Conservation (phyloP, 1,140 invertebrate genomes). For the Drosophila setifemur region DNA sequence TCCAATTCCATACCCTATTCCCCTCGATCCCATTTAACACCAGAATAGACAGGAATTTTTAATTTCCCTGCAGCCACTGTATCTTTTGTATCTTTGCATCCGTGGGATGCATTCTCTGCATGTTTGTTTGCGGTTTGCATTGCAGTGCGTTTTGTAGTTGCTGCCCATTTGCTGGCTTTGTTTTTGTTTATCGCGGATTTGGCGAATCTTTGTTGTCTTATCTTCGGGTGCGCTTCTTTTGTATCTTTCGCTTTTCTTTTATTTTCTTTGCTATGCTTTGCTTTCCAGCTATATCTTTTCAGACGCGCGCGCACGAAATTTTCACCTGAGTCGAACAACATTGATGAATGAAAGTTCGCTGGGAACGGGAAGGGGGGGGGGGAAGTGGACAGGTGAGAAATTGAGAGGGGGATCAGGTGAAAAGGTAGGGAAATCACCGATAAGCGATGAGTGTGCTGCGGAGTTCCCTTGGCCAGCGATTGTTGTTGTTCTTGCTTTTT, state of each 20-base stretch:
- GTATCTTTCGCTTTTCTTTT: background rate
- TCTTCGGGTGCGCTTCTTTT: slow-evolving; percentile 22
- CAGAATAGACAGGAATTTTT: no score
- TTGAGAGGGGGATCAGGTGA: background rate
- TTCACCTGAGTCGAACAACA: slow-evolving; percentile 42
- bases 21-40: no score
- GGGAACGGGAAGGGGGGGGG: background rate
- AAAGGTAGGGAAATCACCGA: slow-evolving; percentile 18
- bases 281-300: no score
- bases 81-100: slow-evolving; percentile 26
- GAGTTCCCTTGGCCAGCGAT: slow-evolving; percentile 64
- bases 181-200: slow-evolving; percentile 62
- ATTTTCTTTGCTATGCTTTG: slow-evolving; percentile 49
- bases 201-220: slow-evolving; percentile 43
- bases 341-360: slow-evolving; percentile 64
- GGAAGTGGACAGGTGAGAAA: background rate
- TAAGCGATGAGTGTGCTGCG: slow-evolving; percentile 57
- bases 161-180: slow-evolving; percentile 23
- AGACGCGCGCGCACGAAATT: slow-evolving; percentile 65
- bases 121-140: slow-evolving; percentile 39
- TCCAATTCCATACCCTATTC: no score
- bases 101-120: slow-evolving; percentile 34
- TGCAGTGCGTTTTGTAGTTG: slow-evolving; percentile 31
- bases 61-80: slow-evolving; percentile 4
- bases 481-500: slow-evolving; percentile 13